Evolutionary conservation across 2,113 vertebrate genomes (phyloP), one percentile per base, ranked within the genome.

Genomic region (Cryptotis parvus): DNA sequence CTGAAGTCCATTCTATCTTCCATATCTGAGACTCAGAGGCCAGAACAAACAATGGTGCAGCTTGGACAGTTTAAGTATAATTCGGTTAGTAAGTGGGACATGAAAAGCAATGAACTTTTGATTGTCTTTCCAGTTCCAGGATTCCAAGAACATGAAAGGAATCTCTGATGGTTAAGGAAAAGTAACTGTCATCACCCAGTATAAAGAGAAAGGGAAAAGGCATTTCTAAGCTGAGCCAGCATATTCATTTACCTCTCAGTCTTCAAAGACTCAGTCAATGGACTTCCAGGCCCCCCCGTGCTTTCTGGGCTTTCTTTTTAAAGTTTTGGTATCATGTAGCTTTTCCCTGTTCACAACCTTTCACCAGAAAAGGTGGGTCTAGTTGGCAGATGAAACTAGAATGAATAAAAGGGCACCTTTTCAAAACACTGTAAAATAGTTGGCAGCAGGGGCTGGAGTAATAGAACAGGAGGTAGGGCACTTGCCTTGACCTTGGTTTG

Each of bases 71-170:
- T 70, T 70, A 88, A 41, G 61, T 69, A 61, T 15, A 69, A 81
- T 84, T 78, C 77, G 87, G 49, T 81, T 84, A 55, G 77, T 55
- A 91, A 92, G 55, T 6, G 3, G 77, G 63, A 92, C 83, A 65
- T 61, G 94, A 95, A 93, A 91, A 39, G 72, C 15, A 77, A 89
- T 45, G 43, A 90, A 78, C 69, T 76, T 95, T n/a, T 81, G 77
- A 94, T 89, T 84, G 65, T 84, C 83, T 63, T 93, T 89, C 91
- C 87, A 93, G 80, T 69, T 52, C 24, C 3, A 52, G 26, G 65
- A 87, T 79, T 85, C 84, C 65, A 61, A 89, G 84, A 81, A 61
- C 49, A 89, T 91, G 58, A 93, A 87, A 93, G 52, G 63, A 89
- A 77, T 8, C 26, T 43, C 76, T 4, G n/a, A 79, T 72, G 65